Percentiles rank a stretch among this genome's conserved stretches.
Evolutionary conservation across 2,888 invertebrate species (phyloP).

Genomic region (Odontocolon sp.): DNA sequence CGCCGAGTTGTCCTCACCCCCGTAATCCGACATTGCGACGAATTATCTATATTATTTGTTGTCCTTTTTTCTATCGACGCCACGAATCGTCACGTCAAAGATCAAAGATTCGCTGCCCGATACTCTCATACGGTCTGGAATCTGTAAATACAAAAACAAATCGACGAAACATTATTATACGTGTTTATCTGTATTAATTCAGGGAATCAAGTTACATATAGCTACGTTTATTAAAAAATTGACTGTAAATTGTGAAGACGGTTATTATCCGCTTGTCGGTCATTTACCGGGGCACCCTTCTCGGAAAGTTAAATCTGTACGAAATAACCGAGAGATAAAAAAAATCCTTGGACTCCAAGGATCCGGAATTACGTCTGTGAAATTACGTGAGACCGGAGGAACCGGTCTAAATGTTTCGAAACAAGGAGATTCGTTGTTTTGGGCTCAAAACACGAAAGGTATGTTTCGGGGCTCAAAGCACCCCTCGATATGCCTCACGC

Average conservation of each 20-base stretch:
- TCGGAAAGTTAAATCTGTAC: too few species aligned
- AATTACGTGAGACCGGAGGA: conserved; percentile 19
- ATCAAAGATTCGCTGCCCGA: conserved; percentile 50
- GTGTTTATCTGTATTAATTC: background rate
- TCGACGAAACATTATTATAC: background rate
- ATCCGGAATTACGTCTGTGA: conserved; percentile 43
- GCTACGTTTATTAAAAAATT: too few species aligned
- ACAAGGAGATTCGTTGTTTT: conserved; percentile 10
- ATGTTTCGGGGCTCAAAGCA: too few species aligned
- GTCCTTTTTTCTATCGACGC: background rate
- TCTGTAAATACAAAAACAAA: conserved; percentile 61
- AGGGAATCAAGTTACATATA: too few species aligned
- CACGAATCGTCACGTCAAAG: conserved; percentile 20
- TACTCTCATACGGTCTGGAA: conserved; percentile 73
- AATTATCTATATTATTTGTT: conserved; percentile 10
- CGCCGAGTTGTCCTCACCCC: conserved; percentile 78
- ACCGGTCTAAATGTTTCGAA: conserved; percentile 39
- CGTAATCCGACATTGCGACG: conserved; percentile 71
- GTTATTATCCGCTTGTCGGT: too few species aligned
- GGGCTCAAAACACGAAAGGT: conserved; percentile 5
- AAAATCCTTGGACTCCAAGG: background rate
- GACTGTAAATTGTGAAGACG: too few species aligned
- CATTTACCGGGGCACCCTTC: too few species aligned
- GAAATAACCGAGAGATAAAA: conserved; percentile 6
- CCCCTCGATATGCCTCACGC: conserved; percentile 26